Percentiles rank a stretch among this genome's conserved stretches.
Conservation (phyloP, 2,888 invertebrate genomes). For the Mythimna vitellina region DNA sequence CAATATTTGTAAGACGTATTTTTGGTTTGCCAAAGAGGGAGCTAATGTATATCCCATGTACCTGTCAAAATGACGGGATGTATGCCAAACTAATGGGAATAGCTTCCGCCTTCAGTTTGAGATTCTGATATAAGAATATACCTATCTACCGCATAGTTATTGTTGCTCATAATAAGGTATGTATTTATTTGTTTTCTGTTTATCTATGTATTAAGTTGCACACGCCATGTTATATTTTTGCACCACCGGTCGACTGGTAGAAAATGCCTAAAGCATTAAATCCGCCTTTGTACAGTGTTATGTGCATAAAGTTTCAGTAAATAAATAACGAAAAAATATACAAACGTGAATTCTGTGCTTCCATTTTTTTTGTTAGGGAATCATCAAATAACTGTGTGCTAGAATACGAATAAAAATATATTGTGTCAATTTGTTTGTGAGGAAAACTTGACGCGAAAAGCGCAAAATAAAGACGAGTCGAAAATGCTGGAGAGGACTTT, state of each 20-base stretch:
- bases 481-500: neutral
- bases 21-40: conserved; percentile 17
- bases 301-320: no score
- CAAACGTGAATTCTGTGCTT: neutral
- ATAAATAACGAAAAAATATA: neutral
- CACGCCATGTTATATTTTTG: no score
- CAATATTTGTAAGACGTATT: conserved; percentile 26
- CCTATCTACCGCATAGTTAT: neutral
- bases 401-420: conserved; percentile 1
- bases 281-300: no score
- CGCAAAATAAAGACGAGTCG: neutral
- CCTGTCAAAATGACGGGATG: conserved; percentile 24
- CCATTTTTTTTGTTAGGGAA: no score
- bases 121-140: neutral
- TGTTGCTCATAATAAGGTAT: conserved; percentile 4
- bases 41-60: conserved; percentile 46
- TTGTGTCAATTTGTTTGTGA: neutral
- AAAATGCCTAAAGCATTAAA: no score
- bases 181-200: no score
- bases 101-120: conserved; percentile 10
- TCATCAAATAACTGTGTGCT: no score
- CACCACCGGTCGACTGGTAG: no score
- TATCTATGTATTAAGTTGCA: no score
- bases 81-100: conserved; percentile 13
- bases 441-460: neutral